Evolutionary conservation across 2,797 vertebrate species (phyloP).

Genomic region (Manis crassicaudata): DNA sequence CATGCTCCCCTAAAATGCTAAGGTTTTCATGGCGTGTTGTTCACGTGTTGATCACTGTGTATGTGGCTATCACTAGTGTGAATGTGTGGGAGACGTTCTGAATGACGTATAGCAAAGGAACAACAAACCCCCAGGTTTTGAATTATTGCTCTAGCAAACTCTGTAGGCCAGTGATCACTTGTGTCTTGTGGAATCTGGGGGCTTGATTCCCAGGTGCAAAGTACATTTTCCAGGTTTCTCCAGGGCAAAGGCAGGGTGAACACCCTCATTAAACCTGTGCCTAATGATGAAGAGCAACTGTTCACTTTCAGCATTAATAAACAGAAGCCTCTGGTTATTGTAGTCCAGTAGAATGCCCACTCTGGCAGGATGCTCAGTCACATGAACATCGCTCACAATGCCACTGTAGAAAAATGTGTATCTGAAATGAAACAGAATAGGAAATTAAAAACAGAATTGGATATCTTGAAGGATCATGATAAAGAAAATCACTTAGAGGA

Average conservation of each 20-base stretch:
- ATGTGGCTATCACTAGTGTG: background rate
- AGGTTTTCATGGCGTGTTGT: background rate
- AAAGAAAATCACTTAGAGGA: conserved; percentile 50
- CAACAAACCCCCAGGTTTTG: background rate
- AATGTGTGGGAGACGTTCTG: conserved; percentile 6
- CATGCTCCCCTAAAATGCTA: background rate
- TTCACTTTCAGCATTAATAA: conserved; percentile 93
- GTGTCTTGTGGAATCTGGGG: conserved; percentile 91
- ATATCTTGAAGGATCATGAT: conserved; percentile 2
- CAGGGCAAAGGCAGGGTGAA: conserved; percentile 91
- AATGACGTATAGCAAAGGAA: background rate
- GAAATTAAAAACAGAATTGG: background rate
- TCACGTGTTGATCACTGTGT: background rate
- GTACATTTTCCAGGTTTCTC: conserved; percentile 92
- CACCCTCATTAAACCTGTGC: conserved; percentile 89
- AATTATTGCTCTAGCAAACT: conserved; percentile 4
- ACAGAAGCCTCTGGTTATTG: conserved; percentile 88
- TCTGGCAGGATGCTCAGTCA: conserved; percentile 87
- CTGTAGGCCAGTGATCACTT: conserved; percentile 84
- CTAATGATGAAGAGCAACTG: conserved; percentile 90
- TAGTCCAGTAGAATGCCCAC: conserved; percentile 94
- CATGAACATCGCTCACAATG: conserved; percentile 88
- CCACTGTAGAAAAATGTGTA: conserved; percentile 92
- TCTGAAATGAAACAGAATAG: conserved; percentile 87
- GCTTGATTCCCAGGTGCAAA: conserved; percentile 89